Evolutionary conservation across 64 coral and sea anemone species (phyloP).

Genomic region (Montipora efflorescens): DNA sequence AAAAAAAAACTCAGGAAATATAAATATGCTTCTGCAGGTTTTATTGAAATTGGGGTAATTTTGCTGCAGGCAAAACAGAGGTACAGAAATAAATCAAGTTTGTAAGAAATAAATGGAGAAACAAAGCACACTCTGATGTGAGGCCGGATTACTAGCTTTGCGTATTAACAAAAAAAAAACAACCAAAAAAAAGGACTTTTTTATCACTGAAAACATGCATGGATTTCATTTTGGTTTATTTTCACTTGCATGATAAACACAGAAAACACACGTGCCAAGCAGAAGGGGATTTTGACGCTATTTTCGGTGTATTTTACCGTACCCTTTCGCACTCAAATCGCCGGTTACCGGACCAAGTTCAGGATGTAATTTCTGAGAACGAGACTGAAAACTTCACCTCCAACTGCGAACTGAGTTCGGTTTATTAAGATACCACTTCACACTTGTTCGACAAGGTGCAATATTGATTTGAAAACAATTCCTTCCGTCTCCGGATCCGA

Average conservation of each 20-base stretch:
- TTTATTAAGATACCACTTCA: background rate
- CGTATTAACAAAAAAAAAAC: background rate
- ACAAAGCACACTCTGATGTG: background rate
- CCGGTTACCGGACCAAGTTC: too few relatives aligned
- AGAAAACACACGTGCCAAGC: background rate
- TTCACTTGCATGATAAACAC: too few relatives aligned
- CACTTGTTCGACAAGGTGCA: background rate
- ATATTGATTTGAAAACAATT: constrained; percentile 32
- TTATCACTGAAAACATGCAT: too few relatives aligned
- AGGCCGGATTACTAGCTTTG: background rate
- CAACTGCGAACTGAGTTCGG: background rate
- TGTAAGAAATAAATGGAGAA: background rate
- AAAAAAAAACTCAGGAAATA: background rate
- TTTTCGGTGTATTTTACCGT: too few relatives aligned
- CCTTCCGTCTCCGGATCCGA: constrained; percentile 52
- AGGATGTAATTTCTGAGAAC: constrained; percentile 36
- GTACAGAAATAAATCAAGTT: too few relatives aligned
- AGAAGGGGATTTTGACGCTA: background rate
- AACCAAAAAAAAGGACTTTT: background rate
- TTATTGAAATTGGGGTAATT: background rate
- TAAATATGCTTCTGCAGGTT: background rate
- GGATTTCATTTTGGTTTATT: background rate
- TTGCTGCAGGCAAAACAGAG: background rate
- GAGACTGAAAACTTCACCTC: background rate
- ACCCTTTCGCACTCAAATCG: too few relatives aligned